Evolutionary conservation across 1,140 invertebrate species (phyloP).

Genomic region (Dysdera silvatica): DNA sequence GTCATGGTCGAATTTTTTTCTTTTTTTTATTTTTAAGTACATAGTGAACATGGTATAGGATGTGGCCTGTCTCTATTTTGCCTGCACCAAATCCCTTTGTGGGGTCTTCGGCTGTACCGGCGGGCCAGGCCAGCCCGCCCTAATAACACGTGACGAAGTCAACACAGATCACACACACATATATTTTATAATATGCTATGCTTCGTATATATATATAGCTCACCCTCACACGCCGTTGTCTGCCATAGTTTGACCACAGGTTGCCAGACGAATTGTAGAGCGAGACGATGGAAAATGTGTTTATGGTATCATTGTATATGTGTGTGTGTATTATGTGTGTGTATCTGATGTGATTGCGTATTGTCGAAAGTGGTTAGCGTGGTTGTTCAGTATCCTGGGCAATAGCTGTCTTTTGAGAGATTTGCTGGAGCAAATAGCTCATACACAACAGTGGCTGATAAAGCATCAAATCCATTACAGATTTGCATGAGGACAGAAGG

Average conservation of each 20-base stretch:
- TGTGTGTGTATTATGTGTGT: background rate
- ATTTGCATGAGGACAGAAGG: no score
- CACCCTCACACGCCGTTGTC: slow-evolving; percentile 20
- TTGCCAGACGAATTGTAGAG: slow-evolving; percentile 25
- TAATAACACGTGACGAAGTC: background rate
- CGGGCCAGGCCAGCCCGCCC: slow-evolving; percentile 17
- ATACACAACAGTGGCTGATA: no score
- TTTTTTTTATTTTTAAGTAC: slow-evolving; percentile 21
- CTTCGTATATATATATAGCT: slow-evolving; percentile 14
- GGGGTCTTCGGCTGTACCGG: background rate
- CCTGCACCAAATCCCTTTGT: no score
- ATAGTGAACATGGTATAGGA: slow-evolving; percentile 28
- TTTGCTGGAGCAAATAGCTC: no score
- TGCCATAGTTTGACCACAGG: slow-evolving; percentile 28
- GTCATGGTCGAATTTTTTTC: slow-evolving; percentile 21
- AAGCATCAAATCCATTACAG: no score
- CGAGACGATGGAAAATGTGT: slow-evolving; percentile 20
- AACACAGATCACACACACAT: slow-evolving; percentile 17
- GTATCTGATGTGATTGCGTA: background rate
- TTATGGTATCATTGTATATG: background rate
- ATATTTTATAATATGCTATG: slow-evolving; percentile 9
- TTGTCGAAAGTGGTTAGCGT: background rate
- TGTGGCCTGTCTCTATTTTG: slow-evolving; percentile 21
- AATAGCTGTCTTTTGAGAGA: no score
- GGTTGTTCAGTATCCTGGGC: no score